These are phyloP conservation scores for Ceratina calcarata DNA, from an alignment of 1,140 invertebrate genomes.

Conservation along the genomic window DNA sequence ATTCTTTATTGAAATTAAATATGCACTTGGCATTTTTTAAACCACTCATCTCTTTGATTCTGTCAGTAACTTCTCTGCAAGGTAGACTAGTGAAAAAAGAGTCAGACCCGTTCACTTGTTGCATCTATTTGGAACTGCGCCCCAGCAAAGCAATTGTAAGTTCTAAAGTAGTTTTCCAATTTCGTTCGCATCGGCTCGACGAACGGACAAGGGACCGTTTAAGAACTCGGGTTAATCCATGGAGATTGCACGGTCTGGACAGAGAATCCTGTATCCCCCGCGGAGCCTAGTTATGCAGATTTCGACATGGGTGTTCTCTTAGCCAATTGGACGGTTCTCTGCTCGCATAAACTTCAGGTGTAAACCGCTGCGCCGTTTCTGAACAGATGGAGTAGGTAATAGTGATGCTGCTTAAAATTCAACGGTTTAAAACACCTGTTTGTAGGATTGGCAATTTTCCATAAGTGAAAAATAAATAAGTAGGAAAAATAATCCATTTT, in stretches of 20 bases:
- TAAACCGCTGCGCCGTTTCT: neutral
- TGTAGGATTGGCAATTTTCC: too few species aligned
- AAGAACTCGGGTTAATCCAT: conserved; percentile 37
- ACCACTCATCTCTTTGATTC: too few species aligned
- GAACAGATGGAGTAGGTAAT: neutral
- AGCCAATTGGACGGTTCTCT: conserved; percentile 55
- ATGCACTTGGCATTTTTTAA: too few species aligned
- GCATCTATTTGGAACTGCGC: neutral
- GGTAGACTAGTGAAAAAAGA: neutral
- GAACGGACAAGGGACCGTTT: conserved; percentile 5
- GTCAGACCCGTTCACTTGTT: conserved; percentile 6
- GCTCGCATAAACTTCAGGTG: conserved; percentile 25
- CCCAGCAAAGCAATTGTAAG: neutral
- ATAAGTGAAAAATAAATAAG: too few species aligned
- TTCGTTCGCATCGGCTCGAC: neutral
- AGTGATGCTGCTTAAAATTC: too few species aligned
- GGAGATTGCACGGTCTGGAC: conserved; percentile 33
- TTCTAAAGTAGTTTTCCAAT: conserved; percentile 29
- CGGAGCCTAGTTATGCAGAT: conserved; percentile 64
- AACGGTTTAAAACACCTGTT: too few species aligned
- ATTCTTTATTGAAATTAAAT: too few species aligned
- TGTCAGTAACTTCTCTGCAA: too few species aligned
- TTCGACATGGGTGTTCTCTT: conserved; percentile 62
- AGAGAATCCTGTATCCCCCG: conserved; percentile 39
- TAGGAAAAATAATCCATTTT: too few species aligned